A percentile compares a stretch with the other conserved stretches of the same genome.
phyloP scores from a whole-genome alignment of 2,888 invertebrate genomes.

The Graphium colonna region DNA sequence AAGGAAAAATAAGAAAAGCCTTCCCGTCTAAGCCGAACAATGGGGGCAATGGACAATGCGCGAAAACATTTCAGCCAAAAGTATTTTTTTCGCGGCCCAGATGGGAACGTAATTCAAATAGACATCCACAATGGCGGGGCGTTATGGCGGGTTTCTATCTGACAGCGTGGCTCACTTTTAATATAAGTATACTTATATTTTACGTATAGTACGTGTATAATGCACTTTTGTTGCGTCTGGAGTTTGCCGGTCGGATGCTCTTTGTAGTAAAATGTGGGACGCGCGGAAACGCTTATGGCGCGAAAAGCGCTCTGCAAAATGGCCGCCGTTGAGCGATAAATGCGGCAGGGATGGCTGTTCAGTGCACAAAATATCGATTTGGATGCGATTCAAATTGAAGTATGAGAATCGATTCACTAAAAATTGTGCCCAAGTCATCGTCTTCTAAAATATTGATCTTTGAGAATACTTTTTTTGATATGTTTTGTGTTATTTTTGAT shows the following conservation, averaged over 20 bases:
- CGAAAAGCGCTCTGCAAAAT: slow-evolving; percentile 17
- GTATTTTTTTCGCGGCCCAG: not conserved
- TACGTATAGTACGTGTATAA: slow-evolving; percentile 21
- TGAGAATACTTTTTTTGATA: no score
- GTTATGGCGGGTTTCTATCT: slow-evolving; percentile 1
- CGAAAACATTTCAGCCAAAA: not conserved
- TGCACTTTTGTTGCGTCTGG: slow-evolving; percentile 34
- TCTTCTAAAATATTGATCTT: no score
- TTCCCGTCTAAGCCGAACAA: not conserved
- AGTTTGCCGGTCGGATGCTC: slow-evolving; percentile 46
- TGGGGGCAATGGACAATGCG: not conserved
- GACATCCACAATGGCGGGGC: slow-evolving; percentile 2
- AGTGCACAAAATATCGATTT: not conserved
- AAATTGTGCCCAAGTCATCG: no score
- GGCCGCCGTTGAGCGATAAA: slow-evolving; percentile 13
- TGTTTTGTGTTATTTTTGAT: no score
- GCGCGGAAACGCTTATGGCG: slow-evolving; percentile 27
- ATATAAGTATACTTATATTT: not conserved
- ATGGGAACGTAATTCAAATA: not conserved
- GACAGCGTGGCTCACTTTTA: slow-evolving; percentile 6
- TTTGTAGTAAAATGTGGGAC: slow-evolving; percentile 40
- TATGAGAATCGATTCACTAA: not conserved
- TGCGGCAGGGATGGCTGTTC: slow-evolving; percentile 4
- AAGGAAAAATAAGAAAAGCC: not conserved
- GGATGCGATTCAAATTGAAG: not conserved